A percentile compares a stretch with the other conserved stretches of the same genome.
phyloP scores from a whole-genome alignment of 1,140 invertebrate genomes.

The Drosophila aff. region DNA sequence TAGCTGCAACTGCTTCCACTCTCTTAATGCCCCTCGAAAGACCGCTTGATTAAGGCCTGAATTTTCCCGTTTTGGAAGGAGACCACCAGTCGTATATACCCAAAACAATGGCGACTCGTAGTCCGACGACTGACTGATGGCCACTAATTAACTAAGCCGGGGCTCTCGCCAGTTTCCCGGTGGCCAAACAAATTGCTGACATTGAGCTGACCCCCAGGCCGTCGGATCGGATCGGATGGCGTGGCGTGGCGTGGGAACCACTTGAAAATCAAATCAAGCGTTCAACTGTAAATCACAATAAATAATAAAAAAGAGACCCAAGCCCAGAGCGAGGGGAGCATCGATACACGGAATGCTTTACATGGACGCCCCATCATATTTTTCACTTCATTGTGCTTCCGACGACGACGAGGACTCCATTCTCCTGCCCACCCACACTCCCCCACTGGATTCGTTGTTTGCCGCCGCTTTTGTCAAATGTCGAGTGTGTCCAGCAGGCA shows the following conservation, averaged over 20 bases:
- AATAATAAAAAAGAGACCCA: conserved; percentile 73
- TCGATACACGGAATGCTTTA: conserved; percentile 46
- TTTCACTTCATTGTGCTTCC: conserved; percentile 82
- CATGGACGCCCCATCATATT: conserved; percentile 71
- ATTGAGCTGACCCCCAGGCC: conserved; percentile 48
- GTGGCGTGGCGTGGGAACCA: conserved; percentile 74
- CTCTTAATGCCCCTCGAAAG: no score
- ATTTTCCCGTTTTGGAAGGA: no score
- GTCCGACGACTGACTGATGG: conserved; percentile 74
- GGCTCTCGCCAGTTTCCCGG: conserved; percentile 17
- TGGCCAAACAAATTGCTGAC: conserved; percentile 60
- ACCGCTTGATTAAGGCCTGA: background rate
- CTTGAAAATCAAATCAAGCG: conserved; percentile 85
- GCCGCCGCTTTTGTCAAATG: conserved; percentile 70
- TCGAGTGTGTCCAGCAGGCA: conserved; percentile 62
- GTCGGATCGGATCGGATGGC: conserved; percentile 7
- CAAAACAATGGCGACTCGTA: background rate
- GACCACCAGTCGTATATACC: conserved; percentile 18
- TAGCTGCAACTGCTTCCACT: no score
- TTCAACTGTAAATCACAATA: conserved; percentile 85
- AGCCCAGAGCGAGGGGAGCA: conserved; percentile 8
- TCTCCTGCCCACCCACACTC: conserved; percentile 5
- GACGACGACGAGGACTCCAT: conserved; percentile 26
- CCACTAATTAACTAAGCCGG: conserved; percentile 80
- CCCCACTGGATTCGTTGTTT: conserved; percentile 42